Base-by-base conservation (phyloP, 1,140 invertebrate genomes). In the Doryteuthis pealeii region DNA sequence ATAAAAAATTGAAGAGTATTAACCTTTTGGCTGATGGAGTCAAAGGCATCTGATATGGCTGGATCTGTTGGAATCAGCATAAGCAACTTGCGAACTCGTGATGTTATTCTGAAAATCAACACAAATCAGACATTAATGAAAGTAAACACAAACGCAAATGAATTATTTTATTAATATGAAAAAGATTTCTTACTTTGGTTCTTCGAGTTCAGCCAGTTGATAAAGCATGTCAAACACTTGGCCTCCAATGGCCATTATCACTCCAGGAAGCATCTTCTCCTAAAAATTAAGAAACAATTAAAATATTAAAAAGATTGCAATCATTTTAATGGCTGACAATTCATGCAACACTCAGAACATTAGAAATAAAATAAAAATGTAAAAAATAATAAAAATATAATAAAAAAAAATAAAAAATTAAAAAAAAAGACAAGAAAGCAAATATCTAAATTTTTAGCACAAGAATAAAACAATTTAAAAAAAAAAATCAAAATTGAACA, bases 171-270 rank as follows among this genome's bases (percentile, higher is more conserved):
- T 40, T 40, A 40, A 40, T 3, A 40, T 40, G 35, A 40, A 40
- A 40, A 10, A 40, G 35, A 5, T 58, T 66, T 73, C 80, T 80
- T 82, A 90, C 89, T 85, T 89, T 70, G 87, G 75, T 79, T 90
- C 89, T 43, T 89, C 87, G 33, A 90, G 80, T 54, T 87, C 87
- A 35, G 89, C 86, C 14, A 91, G 81, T 72, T 89, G 87, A 75
- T 90, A 90, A n/a, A 91, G 80, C 84, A 90, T 88, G 28, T 88
- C 84, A 85, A 90, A 91, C 12, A 90, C 88, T 76, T 90, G 86
- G 66, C 85, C 88, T 70, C 86, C 89, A 62, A 82, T 79, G 8
- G 90, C 88, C 88, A 91, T 90, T 8, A 91, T 87, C 40, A 90
- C 89, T 26, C 90, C 90, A 70, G 90, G 90, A 43, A 90, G 80